Conservation (phyloP, 2,888 invertebrate species). For the Plutella xylostella region DNA sequence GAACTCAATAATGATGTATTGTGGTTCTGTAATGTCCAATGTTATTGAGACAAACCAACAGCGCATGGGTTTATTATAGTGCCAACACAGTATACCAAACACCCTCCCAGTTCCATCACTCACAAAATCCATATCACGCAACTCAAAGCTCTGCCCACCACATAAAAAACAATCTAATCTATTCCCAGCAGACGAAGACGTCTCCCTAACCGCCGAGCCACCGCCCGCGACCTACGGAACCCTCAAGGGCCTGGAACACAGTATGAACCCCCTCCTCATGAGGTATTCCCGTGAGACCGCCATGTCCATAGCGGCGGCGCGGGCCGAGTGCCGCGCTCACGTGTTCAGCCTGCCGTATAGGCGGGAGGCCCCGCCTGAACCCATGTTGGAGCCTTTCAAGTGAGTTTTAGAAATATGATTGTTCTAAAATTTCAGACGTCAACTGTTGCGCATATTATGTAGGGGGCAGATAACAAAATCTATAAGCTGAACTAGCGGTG, state of each 20-base stretch:
- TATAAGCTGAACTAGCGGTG: too few species aligned
- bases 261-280: constrained; percentile 92
- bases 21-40: too few species aligned
- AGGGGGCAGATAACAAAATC: too few species aligned
- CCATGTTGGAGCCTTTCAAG: constrained; percentile 79
- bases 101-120: too few species aligned
- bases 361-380: constrained; percentile 51
- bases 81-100: too few species aligned
- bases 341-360: constrained; percentile 75
- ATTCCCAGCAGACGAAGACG: constrained; percentile 43
- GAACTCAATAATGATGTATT: too few species aligned
- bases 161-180: neutral
- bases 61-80: too few species aligned
- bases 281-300: constrained; percentile 93
- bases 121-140: too few species aligned
- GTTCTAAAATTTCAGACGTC: neutral
- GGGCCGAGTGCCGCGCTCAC: constrained; percentile 83
- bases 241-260: constrained; percentile 88
- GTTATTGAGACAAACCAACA: too few species aligned
- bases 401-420: constrained; percentile 23
- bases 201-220: constrained; percentile 69
- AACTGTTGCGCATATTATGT: too few species aligned
- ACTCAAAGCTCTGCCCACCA: too few species aligned
- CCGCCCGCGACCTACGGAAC: constrained; percentile 83
- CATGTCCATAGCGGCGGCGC: constrained; percentile 82